Percentiles rank a stretch among this genome's conserved stretches.
These are phyloP conservation scores for Opisthocomus hoazin DNA, from an alignment of 2,113 vertebrate species.

Conservation along the genomic window DNA sequence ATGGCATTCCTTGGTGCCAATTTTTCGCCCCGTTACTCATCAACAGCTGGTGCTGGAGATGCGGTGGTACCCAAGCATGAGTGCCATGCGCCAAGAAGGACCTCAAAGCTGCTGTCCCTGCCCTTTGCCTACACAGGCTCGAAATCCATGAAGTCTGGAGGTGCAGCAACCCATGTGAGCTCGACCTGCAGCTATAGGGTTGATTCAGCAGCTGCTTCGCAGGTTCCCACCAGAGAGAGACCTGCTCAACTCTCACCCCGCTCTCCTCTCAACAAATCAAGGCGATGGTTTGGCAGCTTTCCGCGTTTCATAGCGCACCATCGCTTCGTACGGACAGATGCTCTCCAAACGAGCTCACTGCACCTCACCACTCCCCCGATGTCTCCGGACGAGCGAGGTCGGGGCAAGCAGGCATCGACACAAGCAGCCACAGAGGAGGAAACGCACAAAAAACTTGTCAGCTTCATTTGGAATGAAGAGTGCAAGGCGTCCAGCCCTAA, in stretches of 20 bases:
- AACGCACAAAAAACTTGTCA: neutral
- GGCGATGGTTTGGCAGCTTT: neutral
- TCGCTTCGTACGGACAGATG: neutral
- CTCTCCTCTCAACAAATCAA: neutral
- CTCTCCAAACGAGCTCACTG: rapidly evolving
- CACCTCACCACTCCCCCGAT: neutral
- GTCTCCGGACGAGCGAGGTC: rapidly evolving
- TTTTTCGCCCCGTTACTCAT: neutral
- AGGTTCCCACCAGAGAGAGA: neutral
- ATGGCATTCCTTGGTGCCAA: rapidly evolving
- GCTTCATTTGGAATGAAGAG: neutral
- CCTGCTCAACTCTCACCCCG: neutral
- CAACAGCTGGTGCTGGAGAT: neutral
- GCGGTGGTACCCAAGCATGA: neutral
- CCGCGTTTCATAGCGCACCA: too few species aligned
- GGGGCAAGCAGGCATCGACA: neutral
- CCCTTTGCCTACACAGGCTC: neutral
- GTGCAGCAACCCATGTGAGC: neutral
- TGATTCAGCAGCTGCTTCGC: neutral
- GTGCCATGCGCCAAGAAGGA: rapidly evolving
- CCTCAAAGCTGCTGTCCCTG: neutral
- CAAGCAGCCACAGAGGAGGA: rapidly evolving
- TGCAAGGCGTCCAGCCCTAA: neutral
- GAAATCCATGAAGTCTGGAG: neutral
- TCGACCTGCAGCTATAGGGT: neutral